phyloP scores from a whole-genome alignment of 2,797 vertebrate genomes.

The Cuculus canorus region DNA sequence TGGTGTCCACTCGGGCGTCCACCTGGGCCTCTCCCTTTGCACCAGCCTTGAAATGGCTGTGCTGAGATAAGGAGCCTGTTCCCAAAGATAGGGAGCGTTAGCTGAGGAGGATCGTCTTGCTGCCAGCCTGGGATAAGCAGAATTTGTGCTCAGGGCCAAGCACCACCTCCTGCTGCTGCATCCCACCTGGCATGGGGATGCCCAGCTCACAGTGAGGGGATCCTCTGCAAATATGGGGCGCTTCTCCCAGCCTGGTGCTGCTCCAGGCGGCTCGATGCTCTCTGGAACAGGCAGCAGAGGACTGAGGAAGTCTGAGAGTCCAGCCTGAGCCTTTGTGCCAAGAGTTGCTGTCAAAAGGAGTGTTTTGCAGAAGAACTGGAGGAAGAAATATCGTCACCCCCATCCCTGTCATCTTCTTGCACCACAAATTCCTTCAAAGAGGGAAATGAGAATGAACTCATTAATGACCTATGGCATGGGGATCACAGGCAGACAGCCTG shows the following conservation, averaged over 20 bases:
- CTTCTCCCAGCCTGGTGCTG: neutral
- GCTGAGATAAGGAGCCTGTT: constrained; percentile 24
- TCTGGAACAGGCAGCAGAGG: rapidly evolving
- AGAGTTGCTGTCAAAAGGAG: neutral
- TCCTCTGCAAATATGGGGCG: neutral
- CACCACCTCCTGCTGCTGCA: neutral
- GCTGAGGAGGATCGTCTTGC: rapidly evolving
- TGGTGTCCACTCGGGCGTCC: neutral
- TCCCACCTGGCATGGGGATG: rapidly evolving
- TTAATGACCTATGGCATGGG: rapidly evolving
- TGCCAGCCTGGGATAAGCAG: rapidly evolving
- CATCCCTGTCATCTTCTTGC: neutral
- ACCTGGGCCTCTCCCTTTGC: neutral
- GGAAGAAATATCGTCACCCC: neutral
- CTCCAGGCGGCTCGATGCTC: rapidly evolving
- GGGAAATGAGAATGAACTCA: neutral
- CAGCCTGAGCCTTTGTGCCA: neutral
- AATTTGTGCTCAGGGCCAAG: neutral
- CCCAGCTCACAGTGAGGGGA: neutral
- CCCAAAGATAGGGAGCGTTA: neutral
- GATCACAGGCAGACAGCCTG: neutral
- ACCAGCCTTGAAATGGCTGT: neutral
- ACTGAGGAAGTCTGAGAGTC: neutral
- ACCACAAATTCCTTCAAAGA: neutral
- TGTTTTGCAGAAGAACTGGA: neutral